phyloP scores from a whole-genome alignment of 1,140 invertebrate genomes.

The Bactericera cockerelli region DNA sequence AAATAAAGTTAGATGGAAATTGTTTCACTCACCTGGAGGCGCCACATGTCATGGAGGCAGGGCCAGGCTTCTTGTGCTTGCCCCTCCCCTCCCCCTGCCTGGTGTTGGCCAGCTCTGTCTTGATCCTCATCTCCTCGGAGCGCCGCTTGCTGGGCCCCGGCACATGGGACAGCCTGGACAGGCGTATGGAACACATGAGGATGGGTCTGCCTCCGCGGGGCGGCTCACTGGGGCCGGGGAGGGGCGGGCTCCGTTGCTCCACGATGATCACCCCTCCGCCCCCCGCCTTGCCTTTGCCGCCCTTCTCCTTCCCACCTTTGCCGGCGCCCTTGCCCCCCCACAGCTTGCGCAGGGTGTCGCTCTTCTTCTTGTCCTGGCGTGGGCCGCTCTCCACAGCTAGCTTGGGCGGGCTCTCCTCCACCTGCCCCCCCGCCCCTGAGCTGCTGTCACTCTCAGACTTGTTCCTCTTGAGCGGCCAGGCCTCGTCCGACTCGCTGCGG shows the following conservation, averaged over 20 bases:
- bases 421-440: neutral
- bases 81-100: slow-evolving; percentile 29
- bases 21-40: too few species aligned
- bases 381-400: slow-evolving; percentile 37
- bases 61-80: too few species aligned
- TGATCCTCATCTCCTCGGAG: slow-evolving; percentile 32
- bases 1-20: too few species aligned
- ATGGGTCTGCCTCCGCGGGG: slow-evolving; percentile 27
- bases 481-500: neutral
- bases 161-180: slow-evolving; percentile 28
- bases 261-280: slow-evolving; percentile 33
- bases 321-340: slow-evolving; percentile 44
- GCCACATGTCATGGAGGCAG: too few species aligned
- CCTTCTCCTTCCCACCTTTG: slow-evolving; percentile 38
- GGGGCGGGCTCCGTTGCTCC: slow-evolving; percentile 2
- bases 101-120: slow-evolving; percentile 36
- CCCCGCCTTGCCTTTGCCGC: slow-evolving; percentile 35
- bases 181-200: slow-evolving; percentile 31
- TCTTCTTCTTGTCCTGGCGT: slow-evolving; percentile 53
- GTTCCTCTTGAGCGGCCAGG: neutral
- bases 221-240: slow-evolving; percentile 24
- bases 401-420: slow-evolving; percentile 31
- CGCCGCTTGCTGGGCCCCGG: slow-evolving; percentile 25
- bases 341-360: slow-evolving; percentile 44
- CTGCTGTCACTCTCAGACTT: neutral